Evolutionary conservation across 1,140 invertebrate species (phyloP).

Genomic region (Brachionus angularis): DNA sequence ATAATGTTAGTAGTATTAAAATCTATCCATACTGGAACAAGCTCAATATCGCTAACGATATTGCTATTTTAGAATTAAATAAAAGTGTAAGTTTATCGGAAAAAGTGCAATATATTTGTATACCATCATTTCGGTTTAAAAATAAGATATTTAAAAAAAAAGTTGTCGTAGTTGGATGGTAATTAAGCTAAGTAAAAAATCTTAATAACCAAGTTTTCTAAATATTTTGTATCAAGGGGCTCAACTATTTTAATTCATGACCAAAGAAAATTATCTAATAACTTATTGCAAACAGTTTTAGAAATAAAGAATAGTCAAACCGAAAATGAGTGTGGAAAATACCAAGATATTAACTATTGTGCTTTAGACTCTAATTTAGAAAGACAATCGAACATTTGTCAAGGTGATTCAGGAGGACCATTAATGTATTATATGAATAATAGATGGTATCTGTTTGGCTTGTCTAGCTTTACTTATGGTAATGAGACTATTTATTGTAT

Average conservation of each 20-base stretch:
- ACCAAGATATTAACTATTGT: not conserved
- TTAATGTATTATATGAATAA: conserved; percentile 1
- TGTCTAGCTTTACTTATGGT: conserved; percentile 2
- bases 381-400: conserved; percentile 13
- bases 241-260: not conserved
- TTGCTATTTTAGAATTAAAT: conserved; percentile 2
- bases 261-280: not conserved
- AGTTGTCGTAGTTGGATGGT: conserved; percentile 23
- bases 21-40: not conserved
- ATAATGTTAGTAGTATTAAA: not conserved
- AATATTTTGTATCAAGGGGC: not conserved
- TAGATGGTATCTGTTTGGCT: conserved; percentile 11
- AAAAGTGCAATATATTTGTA: not conserved
- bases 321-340: not conserved
- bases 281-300: conserved; percentile 12
- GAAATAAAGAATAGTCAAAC: not conserved
- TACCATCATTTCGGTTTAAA: not conserved
- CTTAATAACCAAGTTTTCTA: not conserved
- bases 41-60: not conserved
- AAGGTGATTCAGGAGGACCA: conserved; percentile 43
- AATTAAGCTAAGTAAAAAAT: not conserved
- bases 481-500: not conserved
- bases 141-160: not conserved
- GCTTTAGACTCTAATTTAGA: not conserved
- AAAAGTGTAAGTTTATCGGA: not conserved